Evolutionary conservation across 2,888 invertebrate genomes (phyloP), one percentile per base, ranked within the genome.

Genomic region (Rapana venosa): DNA sequence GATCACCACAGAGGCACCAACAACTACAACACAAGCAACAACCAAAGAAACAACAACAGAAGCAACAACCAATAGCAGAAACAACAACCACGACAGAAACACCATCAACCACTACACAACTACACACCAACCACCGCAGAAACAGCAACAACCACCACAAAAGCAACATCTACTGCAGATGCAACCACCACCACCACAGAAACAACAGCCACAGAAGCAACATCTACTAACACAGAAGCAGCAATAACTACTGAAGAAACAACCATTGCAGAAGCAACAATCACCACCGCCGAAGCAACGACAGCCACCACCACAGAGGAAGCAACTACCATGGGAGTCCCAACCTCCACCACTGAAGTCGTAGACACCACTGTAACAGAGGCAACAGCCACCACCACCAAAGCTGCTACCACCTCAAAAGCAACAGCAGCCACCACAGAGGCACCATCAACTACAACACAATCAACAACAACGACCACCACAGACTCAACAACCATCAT

Each of bases 1-100:
- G 5, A 66, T 26, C 2, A 47, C 83, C 4, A 36, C 35, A 35
- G 35, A 20, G 81, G 4, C 81, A 90, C 35, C 47, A 87, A 84
- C 70, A 35, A n/a, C 83, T 61, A 5, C 6, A 15, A 86, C 79
- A 84, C 35, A 66, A n/a, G 58, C 90, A 89, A 47, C 36, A 79
- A 81, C 77, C 61, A n/a, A n/a, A n/a, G n/a, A n/a, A 11, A 83
- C 47, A 6, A 81, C 79, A 17, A 83, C 83, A 83, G 36, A n/a
- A 22, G 35, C 0, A 81, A 2, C 79, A 22, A 81, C 1, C 32
- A 81, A 32, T 17, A 30, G 35, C 2, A 79, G n/a, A 32, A 79
- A 1, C 79, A 79, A 79, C 79, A 79, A 79, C 79, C 26, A 36
- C 83, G 2, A 35, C 35, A 20, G 79, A 79, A 35, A 35, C 32